Evolutionary conservation across 2,888 invertebrate species (phyloP), one percentile per base, ranked within the genome.

Genomic region (Endotricha flammealis): DNA sequence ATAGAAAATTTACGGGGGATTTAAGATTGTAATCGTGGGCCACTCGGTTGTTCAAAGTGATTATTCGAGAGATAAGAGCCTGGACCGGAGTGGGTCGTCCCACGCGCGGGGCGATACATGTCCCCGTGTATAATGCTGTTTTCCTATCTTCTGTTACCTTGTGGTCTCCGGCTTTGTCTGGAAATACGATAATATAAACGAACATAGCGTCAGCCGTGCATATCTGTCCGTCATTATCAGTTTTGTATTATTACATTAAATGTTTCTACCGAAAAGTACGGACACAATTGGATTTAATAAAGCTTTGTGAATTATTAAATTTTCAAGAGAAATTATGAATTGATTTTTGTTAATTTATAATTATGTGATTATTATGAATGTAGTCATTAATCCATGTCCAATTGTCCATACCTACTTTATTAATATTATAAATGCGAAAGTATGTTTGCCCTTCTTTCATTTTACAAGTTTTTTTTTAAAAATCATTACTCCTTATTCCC

Each of bases 11-110:
- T 81, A 81, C 80, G 70, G 70, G 75, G 82, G 83, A 78, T 82
- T 78, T 76, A 66, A 81, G 85, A 86, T 86, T 67, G 65, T 80
- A 74, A 86, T 85, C 85, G 68, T 48, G 65, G 69, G 66, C 71
- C 77, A 73, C 72, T 81, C 74, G 80, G 76, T 72, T 75, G 82
- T 82, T 86, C 83, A 81, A 83, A 85, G 83, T 79, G 85, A 85
- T 86, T 83, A 78, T 74, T 68, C 65, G 56, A 43, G 53, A 78
- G 85, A 83, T 86, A 86, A 72, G 64, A n/a, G 60, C 64, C 67
- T 57, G 44, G 70, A 65, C 77, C 69, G 63, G 64, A 63, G 59
- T 60, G 72, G 70, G 59, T 56, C 75, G 72, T 65, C 83, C 82
- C 76, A 78, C 80, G 73, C 79, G 63, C 58, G 48, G 38, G 48